phyloP scores from a whole-genome alignment of 1,140 invertebrate species.

The Globodera ellingtonae region DNA sequence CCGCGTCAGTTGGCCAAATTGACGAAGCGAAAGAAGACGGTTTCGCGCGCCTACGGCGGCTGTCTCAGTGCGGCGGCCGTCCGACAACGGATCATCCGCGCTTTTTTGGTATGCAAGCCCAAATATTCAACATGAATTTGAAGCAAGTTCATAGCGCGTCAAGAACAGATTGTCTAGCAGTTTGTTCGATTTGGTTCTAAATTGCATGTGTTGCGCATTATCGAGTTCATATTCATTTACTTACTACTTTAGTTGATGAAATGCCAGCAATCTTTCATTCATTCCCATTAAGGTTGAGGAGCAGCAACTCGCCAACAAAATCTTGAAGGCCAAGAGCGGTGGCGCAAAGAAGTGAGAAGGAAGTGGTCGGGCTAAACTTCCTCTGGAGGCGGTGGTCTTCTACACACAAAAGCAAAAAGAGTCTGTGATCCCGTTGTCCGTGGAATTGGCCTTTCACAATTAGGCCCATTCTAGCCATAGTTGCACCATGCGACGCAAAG shows the following conservation, averaged over 20 bases:
- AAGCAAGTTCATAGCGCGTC: no score
- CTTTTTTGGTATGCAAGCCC: constrained; percentile 28
- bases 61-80: constrained; percentile 46
- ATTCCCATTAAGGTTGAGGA: constrained; percentile 33
- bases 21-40: constrained; percentile 52
- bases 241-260: no score
- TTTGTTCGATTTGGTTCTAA: no score
- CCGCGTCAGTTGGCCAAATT: constrained; percentile 43
- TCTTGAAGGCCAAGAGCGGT: constrained; percentile 44
- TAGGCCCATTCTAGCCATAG: background rate
- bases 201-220: no score
- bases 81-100: constrained; percentile 52
- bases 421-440: no score
- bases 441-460: no score
- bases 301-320: constrained; percentile 53
- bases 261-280: no score
- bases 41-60: constrained; percentile 53
- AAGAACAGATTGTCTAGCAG: no score
- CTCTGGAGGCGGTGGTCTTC: background rate
- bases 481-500: background rate
- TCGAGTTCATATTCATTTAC: no score
- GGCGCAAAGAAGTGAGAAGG: constrained; percentile 44
- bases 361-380: background rate
- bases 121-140: background rate
- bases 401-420: no score